Evolutionary conservation across 2,888 invertebrate species (phyloP), one percentile per base, ranked within the genome.

Genomic region (Camptogramma bilineatum): DNA sequence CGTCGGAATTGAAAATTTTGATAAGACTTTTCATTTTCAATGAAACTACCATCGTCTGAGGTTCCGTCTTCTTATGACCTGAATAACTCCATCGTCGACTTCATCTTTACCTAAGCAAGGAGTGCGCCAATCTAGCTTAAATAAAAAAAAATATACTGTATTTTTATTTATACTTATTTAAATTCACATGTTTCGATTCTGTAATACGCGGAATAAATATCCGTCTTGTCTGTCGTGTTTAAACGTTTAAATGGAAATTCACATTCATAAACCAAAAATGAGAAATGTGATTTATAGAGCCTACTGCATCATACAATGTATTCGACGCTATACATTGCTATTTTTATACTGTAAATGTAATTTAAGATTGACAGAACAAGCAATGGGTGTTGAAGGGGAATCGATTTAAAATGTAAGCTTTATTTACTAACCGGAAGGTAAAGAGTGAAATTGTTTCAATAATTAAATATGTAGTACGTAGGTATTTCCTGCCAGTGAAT

Each of bases 251-350:
- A 48, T 44, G n/a, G n/a, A 47, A 53, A 51, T 51, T 13, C 18
- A 24, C 34, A 44, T 59, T 28, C 60, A 48, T 65, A 61, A 57
- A 61, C 31, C 48, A 57, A 44, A 34, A 47, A 51, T 48, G 47
- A 57, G 58, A 19, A 51, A 51, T 50, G 44, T 53, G 34, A 64
- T 61, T 60, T 60, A 60, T 46, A 46, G 56, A 48, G 24, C 18
- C 21, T 21, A 4, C 21, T 13, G 34, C 16, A 4, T 39, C 18
- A 48, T 61, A 65, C 65, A 58, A 58, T 62, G 62, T 66, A 57
- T 17, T 16, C 19, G 39, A 17, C 51, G 53, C 44, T 44, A 53
- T 57, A 61, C 54, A 62, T 51, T 52, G 54, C 51, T 54, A 1
- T 13, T 4, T 54, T 17, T 31, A 16, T 28, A 52, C 46, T 51